phyloP scores from a whole-genome alignment of 1,140 invertebrate genomes.

The silkworm (Bombyx mori) region ASM3026992v2 NC_085117.1:9663501-9664000 shows the following conservation, averaged over 20 bases:
- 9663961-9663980: constrained; percentile 37
- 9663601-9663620: constrained; percentile 58
- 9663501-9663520: constrained; percentile 30
- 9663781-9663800: constrained; percentile 72
- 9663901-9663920: constrained; percentile 26
- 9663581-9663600: constrained; percentile 35
- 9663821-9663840: constrained; percentile 67
- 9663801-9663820: constrained; percentile 72
- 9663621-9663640: constrained; percentile 60
- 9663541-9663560: constrained; percentile 28
- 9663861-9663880: constrained; percentile 36
- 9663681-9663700: constrained; percentile 65
- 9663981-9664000: constrained; percentile 38
- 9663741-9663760: constrained; percentile 59
- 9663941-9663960: constrained; percentile 37
- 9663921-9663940: constrained; percentile 48
- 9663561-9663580: constrained; percentile 20
- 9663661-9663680: constrained; percentile 66
- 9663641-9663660: constrained; percentile 45
- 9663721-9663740: constrained; percentile 60
- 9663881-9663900: constrained; percentile 39
- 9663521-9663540: constrained; percentile 35
- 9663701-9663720: constrained; percentile 64
- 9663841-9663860: constrained; percentile 23
- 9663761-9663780: constrained; percentile 68